phyloP scores from a whole-genome alignment of 2,113 vertebrate species.

The Diadophis punctatus region DNA sequence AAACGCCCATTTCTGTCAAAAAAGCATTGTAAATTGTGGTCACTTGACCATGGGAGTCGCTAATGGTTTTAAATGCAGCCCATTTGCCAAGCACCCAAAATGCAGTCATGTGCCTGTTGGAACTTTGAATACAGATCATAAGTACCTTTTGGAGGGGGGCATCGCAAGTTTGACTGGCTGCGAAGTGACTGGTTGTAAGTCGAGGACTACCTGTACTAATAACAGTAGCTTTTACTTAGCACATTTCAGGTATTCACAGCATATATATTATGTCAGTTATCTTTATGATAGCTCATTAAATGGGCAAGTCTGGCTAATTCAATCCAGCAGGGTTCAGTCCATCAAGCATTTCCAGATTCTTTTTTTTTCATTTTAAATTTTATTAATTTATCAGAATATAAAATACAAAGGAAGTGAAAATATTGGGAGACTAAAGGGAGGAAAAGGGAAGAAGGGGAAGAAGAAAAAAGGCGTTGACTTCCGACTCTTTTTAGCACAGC shows the following conservation, averaged over 20 bases:
- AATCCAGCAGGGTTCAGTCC: neutral
- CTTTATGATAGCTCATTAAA: neutral
- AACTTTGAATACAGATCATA: too few relatives aligned
- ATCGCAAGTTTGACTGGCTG: too few relatives aligned
- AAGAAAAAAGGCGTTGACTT: neutral
- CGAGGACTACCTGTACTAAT: neutral
- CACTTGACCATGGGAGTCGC: too few relatives aligned
- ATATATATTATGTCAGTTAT: neutral
- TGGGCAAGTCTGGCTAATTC: neutral
- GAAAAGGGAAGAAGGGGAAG: neutral
- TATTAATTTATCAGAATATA: neutral
- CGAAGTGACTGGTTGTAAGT: too few relatives aligned
- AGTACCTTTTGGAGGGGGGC: too few relatives aligned
- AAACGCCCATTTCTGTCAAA: too few relatives aligned
- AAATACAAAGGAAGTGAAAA: neutral
- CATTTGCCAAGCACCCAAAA: too few relatives aligned
- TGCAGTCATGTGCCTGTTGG: too few relatives aligned
- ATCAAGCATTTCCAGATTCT: neutral
- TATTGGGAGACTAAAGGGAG: neutral
- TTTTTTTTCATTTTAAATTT: neutral
- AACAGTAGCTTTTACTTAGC: neutral
- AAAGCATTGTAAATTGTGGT: too few relatives aligned
- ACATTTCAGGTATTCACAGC: neutral
- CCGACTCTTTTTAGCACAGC: neutral
- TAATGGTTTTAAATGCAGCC: too few relatives aligned